Evolutionary conservation across 2,888 invertebrate genomes (phyloP), one percentile per base, ranked within the genome.

Genomic region (Tupiocoris notatus): DNA sequence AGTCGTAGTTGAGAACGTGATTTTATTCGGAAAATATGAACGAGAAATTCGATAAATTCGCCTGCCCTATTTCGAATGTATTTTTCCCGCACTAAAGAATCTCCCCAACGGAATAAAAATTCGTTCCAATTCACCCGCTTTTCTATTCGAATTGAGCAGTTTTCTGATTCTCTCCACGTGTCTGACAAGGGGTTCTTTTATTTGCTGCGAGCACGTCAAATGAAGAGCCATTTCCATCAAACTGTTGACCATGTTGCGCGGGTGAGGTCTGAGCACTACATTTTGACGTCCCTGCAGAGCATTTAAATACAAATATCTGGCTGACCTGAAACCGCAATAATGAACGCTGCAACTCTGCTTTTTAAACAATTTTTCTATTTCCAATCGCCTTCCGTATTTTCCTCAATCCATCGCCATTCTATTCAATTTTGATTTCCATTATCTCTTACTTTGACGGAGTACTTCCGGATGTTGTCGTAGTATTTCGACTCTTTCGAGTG

Each of bases 91-190:
- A 17, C 17, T 57, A n/a, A 57, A 54, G 12, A 54, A 54, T 16
- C n/a, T 17, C 3, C n/a, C 1, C 16, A n/a, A n/a, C n/a, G n/a
- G n/a, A n/a, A n/a, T n/a, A n/a, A n/a, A n/a, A n/a, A n/a, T n/a
- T n/a, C n/a, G n/a, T n/a, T n/a, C n/a, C n/a, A n/a, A n/a, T 20
- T 61, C 25, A 70, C 70, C 70, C 20, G 70, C 70, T 70, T 70
- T 70, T 1, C 70, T 25, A 18, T 59, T 70, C 1, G 25, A 23
- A 18, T 59, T n/a, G 58, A 58, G n/a, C 2, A 70, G 18, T 6
- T 70, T 70, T 12, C 61, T 61, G 12, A 70, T 70, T 23, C 61
- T 61, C 9, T 58, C n/a, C 24, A 70, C 70, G 25, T 70, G 70
- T 59, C 25, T 2, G n/a, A 59, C 20, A 18, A 70, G 20, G 17